These are phyloP conservation scores for Apamea epomidion DNA, from an alignment of 2,888 invertebrate species.

Conservation along the genomic window DNA sequence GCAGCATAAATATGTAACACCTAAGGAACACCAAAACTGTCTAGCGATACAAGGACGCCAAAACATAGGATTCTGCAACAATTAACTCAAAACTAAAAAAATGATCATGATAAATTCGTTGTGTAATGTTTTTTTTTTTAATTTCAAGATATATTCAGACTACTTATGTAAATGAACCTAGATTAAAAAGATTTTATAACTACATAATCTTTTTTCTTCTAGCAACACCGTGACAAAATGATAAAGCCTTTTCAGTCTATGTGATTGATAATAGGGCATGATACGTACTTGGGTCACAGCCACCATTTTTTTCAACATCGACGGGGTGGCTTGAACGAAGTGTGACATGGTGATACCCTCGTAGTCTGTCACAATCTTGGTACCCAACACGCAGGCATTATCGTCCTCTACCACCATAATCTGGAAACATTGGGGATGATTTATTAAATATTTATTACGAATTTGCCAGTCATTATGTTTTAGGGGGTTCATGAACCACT, in stretches of 20 bases:
- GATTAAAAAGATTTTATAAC: background rate
- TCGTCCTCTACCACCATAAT: slow-evolving; percentile 92
- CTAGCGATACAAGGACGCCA: background rate
- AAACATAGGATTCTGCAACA: background rate
- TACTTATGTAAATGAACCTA: background rate
- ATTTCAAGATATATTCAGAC: background rate
- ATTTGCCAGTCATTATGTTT: background rate
- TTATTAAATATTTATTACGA: background rate
- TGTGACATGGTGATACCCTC: slow-evolving; percentile 89
- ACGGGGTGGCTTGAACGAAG: slow-evolving; percentile 90
- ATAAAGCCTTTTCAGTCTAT: background rate
- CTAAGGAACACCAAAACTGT: background rate
- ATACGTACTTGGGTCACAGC: slow-evolving; percentile 82
- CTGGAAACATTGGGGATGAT: slow-evolving; percentile 73
- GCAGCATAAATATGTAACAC: background rate
- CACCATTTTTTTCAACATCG: slow-evolving; percentile 90
- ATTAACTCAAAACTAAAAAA: background rate
- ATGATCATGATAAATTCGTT: background rate
- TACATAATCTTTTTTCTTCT: background rate
- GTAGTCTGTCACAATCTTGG: slow-evolving; percentile 83
- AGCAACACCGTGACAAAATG: background rate
- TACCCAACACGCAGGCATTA: slow-evolving; percentile 89
- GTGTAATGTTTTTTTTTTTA: background rate
- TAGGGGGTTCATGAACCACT: background rate
- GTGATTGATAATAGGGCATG: background rate